Percentiles rank a stretch among this genome's conserved stretches.
Conservation (phyloP, 2,888 invertebrate species). For the Encarsia formosa region DNA sequence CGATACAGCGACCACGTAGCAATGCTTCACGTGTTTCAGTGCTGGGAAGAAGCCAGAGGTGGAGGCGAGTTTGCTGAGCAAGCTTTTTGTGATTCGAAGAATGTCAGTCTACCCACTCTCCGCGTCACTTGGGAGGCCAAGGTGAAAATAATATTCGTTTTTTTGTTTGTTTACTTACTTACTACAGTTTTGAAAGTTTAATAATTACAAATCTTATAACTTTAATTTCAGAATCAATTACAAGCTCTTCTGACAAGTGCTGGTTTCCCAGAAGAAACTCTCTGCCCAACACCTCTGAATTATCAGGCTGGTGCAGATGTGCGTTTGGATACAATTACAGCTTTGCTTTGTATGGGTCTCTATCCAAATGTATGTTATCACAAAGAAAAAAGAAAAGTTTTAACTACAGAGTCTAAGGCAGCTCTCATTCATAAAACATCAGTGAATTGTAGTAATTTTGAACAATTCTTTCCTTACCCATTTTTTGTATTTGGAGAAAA, state of each 20-base stretch:
- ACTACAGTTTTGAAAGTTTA: not conserved
- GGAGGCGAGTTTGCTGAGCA: slow-evolving; percentile 74
- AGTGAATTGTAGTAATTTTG: slow-evolving; percentile 84
- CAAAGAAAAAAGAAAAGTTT: slow-evolving; percentile 91
- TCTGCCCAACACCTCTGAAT: slow-evolving; percentile 71
- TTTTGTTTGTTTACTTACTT: not conserved
- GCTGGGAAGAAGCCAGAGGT: slow-evolving; percentile 68
- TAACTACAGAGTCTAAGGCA: slow-evolving; percentile 91
- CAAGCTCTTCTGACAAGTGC: slow-evolving; percentile 64
- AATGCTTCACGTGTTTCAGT: slow-evolving; percentile 86
- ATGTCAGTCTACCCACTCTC: slow-evolving; percentile 82
- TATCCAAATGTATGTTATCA: slow-evolving; percentile 97
- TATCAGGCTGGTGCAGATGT: slow-evolving; percentile 72
- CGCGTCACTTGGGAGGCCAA: slow-evolving; percentile 91
- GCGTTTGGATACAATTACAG: slow-evolving; percentile 76
- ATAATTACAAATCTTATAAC: too few relatives aligned
- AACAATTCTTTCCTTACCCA: slow-evolving; percentile 84
- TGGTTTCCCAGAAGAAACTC: slow-evolving; percentile 88
- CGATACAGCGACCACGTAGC: slow-evolving; percentile 93
- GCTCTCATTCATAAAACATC: slow-evolving; percentile 96
- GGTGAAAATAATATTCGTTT: slow-evolving; percentile 37
- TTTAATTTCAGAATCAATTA: slow-evolving; percentile 61
- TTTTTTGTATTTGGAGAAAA: slow-evolving; percentile 98
- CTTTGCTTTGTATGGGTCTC: slow-evolving; percentile 83
- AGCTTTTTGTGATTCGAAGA: slow-evolving; percentile 87